These are phyloP conservation scores for Patella pellucida DNA, from an alignment of 2,888 invertebrate species.

Conservation along the genomic window DNA sequence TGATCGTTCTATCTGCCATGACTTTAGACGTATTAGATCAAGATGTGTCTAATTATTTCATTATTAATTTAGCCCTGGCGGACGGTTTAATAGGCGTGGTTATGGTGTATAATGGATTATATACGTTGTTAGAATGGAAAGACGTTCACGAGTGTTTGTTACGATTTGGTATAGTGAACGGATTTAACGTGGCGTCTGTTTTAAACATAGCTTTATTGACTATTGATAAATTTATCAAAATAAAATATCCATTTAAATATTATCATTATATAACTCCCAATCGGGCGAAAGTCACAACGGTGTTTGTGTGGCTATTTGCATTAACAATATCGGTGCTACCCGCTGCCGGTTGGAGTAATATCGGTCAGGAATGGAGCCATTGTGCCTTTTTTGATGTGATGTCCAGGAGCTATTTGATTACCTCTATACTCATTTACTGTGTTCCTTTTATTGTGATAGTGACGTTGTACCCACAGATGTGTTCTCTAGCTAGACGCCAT, in stretches of 20 bases:
- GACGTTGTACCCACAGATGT: slow-evolving; percentile 20
- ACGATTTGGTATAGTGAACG: slow-evolving; percentile 18
- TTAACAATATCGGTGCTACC: slow-evolving; percentile 15
- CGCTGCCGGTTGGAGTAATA: slow-evolving; percentile 17
- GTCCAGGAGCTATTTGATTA: slow-evolving; percentile 19
- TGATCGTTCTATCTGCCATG: slow-evolving; percentile 15
- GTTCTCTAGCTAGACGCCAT: slow-evolving; percentile 16
- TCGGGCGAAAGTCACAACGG: neutral
- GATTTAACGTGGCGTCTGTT: slow-evolving; percentile 21
- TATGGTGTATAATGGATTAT: slow-evolving; percentile 19
- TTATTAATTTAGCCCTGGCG: slow-evolving; percentile 19
- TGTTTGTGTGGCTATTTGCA: slow-evolving; percentile 13
- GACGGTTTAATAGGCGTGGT: slow-evolving; percentile 20
- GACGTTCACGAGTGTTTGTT: slow-evolving; percentile 20
- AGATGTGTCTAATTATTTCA: slow-evolving; percentile 21
- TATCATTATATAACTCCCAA: slow-evolving; percentile 14
- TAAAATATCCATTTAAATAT: slow-evolving; percentile 17
- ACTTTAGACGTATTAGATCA: neutral
- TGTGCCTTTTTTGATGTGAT: slow-evolving; percentile 20
- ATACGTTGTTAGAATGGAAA: slow-evolving; percentile 24
- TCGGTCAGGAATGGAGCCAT: neutral
- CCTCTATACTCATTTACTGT: slow-evolving; percentile 10
- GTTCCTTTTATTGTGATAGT: slow-evolving; percentile 20
- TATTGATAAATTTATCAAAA: slow-evolving; percentile 20
- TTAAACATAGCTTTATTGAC: slow-evolving; percentile 17